Evolutionary conservation across 1,140 invertebrate species (phyloP).

Genomic region (Drosophila miranda): DNA sequence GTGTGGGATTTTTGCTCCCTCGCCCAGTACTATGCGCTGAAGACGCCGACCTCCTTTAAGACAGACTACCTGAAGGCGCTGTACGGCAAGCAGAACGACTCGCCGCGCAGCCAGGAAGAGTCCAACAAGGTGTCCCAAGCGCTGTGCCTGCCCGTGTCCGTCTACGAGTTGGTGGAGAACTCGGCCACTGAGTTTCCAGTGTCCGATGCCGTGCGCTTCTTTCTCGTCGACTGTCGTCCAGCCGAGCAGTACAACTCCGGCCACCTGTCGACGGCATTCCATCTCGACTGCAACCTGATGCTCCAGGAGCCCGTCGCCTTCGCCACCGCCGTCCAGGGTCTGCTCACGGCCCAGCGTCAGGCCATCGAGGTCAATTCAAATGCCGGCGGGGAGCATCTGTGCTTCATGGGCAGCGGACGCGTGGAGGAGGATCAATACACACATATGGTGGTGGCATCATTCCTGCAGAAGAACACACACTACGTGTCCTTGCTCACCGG

Average conservation of each 20-base stretch:
- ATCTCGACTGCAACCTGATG: constrained; percentile 98
- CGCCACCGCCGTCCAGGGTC: constrained; percentile 95
- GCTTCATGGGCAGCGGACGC: constrained; percentile 97
- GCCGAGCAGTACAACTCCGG: constrained; percentile 98
- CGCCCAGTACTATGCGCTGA: constrained; percentile 95
- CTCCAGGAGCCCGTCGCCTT: constrained; percentile 97
- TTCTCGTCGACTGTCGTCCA: constrained; percentile 98
- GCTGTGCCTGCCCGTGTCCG: constrained; percentile 96
- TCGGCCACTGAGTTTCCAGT: constrained; percentile 85
- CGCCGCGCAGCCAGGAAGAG: constrained; percentile 62
- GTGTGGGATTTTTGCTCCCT: constrained; percentile 98
- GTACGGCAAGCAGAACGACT: constrained; percentile 82
- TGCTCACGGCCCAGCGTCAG: constrained; percentile 94
- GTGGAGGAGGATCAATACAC: constrained; percentile 98
- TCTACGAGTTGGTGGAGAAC: constrained; percentile 92
- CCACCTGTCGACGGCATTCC: constrained; percentile 98
- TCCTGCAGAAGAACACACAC: constrained; percentile 96
- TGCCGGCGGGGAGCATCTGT: constrained; percentile 97
- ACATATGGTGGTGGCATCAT: constrained; percentile 99
- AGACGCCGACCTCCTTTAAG: constrained; percentile 96
- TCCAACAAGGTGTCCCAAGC: constrained; percentile 83
- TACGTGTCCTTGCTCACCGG: constrained; percentile 96
- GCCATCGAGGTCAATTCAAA: constrained; percentile 93
- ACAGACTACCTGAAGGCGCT: constrained; percentile 86
- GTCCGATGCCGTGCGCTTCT: constrained; percentile 90